Conservation (phyloP, 2,797 vertebrate species). For the Ceyx erithaca region DNA sequence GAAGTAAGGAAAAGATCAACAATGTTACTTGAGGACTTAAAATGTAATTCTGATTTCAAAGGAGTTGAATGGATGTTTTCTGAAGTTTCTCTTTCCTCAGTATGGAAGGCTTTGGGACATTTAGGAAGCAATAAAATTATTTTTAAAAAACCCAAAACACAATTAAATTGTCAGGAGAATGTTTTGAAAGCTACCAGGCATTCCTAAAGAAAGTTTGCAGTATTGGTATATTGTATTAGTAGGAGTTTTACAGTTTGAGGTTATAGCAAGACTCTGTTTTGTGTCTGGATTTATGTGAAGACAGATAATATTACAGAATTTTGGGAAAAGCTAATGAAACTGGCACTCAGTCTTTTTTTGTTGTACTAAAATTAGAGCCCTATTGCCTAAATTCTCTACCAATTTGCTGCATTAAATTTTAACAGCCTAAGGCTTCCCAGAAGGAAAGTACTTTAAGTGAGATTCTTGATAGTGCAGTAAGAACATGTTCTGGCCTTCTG, state of each 20-base stretch:
- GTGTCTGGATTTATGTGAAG: not conserved
- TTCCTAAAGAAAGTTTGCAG: not conserved
- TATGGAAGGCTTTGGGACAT: not conserved
- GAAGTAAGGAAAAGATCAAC: not conserved
- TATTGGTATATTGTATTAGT: not conserved
- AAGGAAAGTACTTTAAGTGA: not conserved
- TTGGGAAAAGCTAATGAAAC: not conserved
- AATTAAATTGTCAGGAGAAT: not conserved
- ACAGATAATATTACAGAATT: not conserved
- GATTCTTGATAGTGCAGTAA: not conserved
- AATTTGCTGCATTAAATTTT: not conserved
- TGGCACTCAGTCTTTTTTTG: not conserved
- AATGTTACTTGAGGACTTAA: not conserved
- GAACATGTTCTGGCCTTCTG: not conserved
- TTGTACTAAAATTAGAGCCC: not conserved
- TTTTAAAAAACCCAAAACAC: not conserved
- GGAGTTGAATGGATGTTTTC: not conserved
- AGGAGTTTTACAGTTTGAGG: not conserved
- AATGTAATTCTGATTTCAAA: not conserved
- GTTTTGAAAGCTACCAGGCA: not conserved
- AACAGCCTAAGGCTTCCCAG: not conserved
- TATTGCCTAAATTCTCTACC: not conserved
- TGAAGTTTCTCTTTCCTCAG: not conserved
- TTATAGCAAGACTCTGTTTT: not conserved
- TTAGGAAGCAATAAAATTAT: not conserved